Conservation (phyloP, 1,140 invertebrate genomes). For the Drosophila repletoides region DNA sequence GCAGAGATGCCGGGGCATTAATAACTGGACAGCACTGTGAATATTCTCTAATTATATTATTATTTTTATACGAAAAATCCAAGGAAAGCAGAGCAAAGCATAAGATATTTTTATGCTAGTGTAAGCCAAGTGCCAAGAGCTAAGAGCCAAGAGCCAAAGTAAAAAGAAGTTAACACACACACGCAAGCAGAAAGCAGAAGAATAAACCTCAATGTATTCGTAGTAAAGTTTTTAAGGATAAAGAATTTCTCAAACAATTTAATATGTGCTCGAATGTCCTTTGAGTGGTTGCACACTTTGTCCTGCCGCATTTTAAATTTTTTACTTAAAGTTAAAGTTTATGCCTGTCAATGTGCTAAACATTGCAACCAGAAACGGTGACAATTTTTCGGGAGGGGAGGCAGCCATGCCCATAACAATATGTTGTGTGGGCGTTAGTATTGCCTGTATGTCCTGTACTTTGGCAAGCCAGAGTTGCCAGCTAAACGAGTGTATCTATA, state of each 20-base stretch:
- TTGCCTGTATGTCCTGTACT: conserved; percentile 2
- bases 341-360: conserved; percentile 65
- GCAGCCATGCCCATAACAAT: conserved; percentile 64
- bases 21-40: not conserved
- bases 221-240: too few species aligned
- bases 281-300: not conserved
- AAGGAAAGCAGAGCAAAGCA: too few species aligned
- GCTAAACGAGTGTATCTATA: conserved; percentile 44
- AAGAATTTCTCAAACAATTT: conserved; percentile 48
- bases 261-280: too few species aligned
- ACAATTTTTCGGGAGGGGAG: conserved; percentile 61
- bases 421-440: conserved; percentile 64
- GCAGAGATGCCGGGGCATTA: too few species aligned
- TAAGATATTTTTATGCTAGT: too few species aligned
- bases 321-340: conserved; percentile 71
- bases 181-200: not conserved
- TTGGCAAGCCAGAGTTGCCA: conserved; percentile 43
- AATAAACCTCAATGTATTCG: not conserved
- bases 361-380: conserved; percentile 70
- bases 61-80: too few species aligned
- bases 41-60: too few species aligned
- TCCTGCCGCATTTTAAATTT: conserved; percentile 44
- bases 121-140: too few species aligned
- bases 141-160: too few species aligned
- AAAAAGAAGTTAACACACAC: too few species aligned